Conservation (phyloP, 2,797 vertebrate genomes). For the Uromys caudimaculatus region DNA sequence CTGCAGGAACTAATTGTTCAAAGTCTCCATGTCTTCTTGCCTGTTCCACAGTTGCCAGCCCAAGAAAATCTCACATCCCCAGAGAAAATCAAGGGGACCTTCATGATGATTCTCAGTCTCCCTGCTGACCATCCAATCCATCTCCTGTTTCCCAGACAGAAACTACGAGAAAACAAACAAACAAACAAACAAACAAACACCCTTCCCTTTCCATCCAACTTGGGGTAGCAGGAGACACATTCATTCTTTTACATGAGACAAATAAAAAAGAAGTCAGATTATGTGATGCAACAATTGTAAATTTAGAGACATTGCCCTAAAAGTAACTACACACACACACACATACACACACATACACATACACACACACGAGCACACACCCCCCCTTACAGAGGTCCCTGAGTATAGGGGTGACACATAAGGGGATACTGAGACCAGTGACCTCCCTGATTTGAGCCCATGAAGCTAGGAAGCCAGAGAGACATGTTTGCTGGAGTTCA, state of each 20-base stretch:
- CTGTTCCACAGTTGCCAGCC: neutral
- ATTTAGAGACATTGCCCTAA: neutral
- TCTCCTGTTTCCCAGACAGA: fast-evolving
- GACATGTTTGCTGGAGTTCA: fast-evolving
- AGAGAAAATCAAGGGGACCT: fast-evolving
- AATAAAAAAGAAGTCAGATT: neutral
- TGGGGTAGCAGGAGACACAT: neutral
- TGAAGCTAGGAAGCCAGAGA: neutral
- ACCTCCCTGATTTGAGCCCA: too few relatives aligned
- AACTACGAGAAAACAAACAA: neutral
- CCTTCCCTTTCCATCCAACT: neutral
- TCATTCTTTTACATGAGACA: neutral
- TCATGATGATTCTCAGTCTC: neutral
- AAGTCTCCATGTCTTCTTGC: neutral
- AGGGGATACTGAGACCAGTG: fast-evolving
- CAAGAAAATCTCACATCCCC: neutral
- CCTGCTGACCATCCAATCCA: neutral
- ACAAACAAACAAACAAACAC: neutral
- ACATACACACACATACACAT: neutral
- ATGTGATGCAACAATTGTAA: neutral
- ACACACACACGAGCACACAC: too few relatives aligned
- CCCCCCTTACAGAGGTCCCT: neutral
- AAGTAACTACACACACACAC: neutral
- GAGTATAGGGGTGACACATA: neutral
- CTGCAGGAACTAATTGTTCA: fast-evolving